These are phyloP conservation scores for Thaumetopoea pityocampa DNA, from an alignment of 1,140 invertebrate species.

Conservation along the genomic window DNA sequence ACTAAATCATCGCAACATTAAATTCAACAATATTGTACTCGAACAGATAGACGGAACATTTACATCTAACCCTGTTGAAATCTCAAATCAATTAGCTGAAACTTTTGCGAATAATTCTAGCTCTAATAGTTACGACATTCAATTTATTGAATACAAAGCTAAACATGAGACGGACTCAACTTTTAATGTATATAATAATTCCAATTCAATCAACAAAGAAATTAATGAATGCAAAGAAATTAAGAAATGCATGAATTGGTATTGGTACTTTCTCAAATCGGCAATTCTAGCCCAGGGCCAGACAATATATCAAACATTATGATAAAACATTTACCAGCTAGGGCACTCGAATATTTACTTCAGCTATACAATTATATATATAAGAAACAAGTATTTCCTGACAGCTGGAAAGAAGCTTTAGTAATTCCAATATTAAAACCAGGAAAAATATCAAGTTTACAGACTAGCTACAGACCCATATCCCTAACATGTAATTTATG, in stretches of 20 bases:
- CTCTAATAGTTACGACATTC: slow-evolving; percentile 25
- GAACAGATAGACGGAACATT: slow-evolving; percentile 16
- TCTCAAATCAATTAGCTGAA: slow-evolving; percentile 26
- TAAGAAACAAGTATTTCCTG: slow-evolving; percentile 20
- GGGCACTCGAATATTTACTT: slow-evolving; percentile 19
- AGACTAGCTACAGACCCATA: slow-evolving; percentile 25
- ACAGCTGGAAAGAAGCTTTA: slow-evolving; percentile 20
- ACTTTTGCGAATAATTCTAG: slow-evolving; percentile 36
- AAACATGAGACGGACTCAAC: slow-evolving; percentile 7
- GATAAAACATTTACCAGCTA: slow-evolving; percentile 21
- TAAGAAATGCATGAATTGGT: slow-evolving; percentile 19
- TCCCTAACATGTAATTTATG: slow-evolving; percentile 25
- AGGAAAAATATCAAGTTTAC: slow-evolving; percentile 16
- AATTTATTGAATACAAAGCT: slow-evolving; percentile 30
- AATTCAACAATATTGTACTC: slow-evolving; percentile 13
- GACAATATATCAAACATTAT: slow-evolving; percentile 26
- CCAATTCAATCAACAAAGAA: slow-evolving; percentile 20
- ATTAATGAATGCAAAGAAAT: too few relatives aligned
- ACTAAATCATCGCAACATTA: slow-evolving; percentile 12
- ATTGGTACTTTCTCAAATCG: slow-evolving; percentile 8
- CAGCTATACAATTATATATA: slow-evolving; percentile 22
- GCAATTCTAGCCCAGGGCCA: slow-evolving; percentile 22
- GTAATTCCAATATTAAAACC: slow-evolving; percentile 26
- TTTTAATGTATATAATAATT: slow-evolving; percentile 16
- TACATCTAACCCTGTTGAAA: slow-evolving; percentile 19